These are phyloP conservation scores for Phenganax marumi DNA, from an alignment of 92 coral and sea anemone genomes.

Conservation along the genomic window DNA sequence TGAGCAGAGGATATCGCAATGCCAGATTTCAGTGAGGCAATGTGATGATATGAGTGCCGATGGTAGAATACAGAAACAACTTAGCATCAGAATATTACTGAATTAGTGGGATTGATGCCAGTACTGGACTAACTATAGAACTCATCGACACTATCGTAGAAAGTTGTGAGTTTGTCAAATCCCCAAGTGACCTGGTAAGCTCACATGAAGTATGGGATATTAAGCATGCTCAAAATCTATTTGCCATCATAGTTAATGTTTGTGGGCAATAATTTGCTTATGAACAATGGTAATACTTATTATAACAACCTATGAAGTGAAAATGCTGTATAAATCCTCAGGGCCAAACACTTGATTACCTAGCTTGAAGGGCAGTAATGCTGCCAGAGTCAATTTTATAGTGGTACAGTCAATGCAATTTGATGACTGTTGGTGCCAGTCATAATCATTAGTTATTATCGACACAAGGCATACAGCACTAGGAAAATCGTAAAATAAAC, in stretches of 20 bases:
- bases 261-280: too few relatives aligned
- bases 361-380: too few relatives aligned
- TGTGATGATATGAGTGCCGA: not conserved
- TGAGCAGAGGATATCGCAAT: not conserved
- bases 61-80: not conserved
- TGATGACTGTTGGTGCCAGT: too few relatives aligned
- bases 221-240: not conserved
- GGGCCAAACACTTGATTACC: too few relatives aligned
- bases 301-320: too few relatives aligned
- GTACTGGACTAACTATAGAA: slow-evolving; percentile 13
- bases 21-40: not conserved
- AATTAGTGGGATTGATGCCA: slow-evolving; percentile 26
- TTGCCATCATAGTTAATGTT: not conserved
- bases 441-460: too few relatives aligned
- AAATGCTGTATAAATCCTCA: too few relatives aligned
- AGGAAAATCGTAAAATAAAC: too few relatives aligned
- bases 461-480: too few relatives aligned
- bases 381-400: too few relatives aligned
- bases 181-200: not conserved
- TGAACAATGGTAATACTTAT: too few relatives aligned
- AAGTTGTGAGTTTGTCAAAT: slow-evolving; percentile 2
- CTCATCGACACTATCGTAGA: slow-evolving; percentile 7
- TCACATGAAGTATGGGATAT: slow-evolving; percentile 20
- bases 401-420: too few relatives aligned
- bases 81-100: slow-evolving; percentile 7